Evolutionary conservation across 2,797 vertebrate genomes (phyloP), one percentile per base, ranked within the genome.

Genomic region (Hafferia zeledoni): DNA sequence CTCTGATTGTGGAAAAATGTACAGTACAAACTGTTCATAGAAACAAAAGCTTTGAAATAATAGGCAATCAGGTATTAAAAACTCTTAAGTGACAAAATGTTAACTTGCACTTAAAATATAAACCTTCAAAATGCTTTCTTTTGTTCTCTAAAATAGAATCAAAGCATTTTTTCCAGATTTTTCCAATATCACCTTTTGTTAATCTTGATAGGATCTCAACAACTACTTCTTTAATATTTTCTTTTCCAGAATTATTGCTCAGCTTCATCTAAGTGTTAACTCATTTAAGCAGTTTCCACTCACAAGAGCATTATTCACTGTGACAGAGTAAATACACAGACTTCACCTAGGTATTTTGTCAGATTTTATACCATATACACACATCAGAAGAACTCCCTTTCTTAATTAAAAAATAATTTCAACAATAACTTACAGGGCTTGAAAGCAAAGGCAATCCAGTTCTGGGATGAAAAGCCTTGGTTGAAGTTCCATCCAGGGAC

Each of bases 371-470:
- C 18, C 76, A 71, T 16, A 50, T 30, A 43, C 1, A 23, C 47
- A 46, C 27, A 76, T 20, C 44, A 83, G 25, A 53, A 89, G 72
- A 89, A 67, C 37, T 41, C 39, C 9, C 17, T 80, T 71, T 75
- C 55, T 90, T 49, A 91, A 17, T 60, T 39, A 56, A 57, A 74
- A 63, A 39, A 7, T 37, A 28, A 81, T 55, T 65, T 83, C n/a
- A 65, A 61, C 20, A 59, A 2, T 30, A 52, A 97, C 98, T 98
- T 98, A 99, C 99, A 61, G 99, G 99, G 96, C 99, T 99, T 89
- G 99, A 99, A 95, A 99, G 99, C 88, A 99, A 98, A 97, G 99
- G 99, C 96, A 99, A 98, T 94, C 99, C 99, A 89, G 99, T 99
- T 95, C 98, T 98, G 70, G 99, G 99, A 94, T 99, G 99, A 97